Conservation (phyloP, 2,888 invertebrate species). For the Chrysomela aeneicollis region DNA sequence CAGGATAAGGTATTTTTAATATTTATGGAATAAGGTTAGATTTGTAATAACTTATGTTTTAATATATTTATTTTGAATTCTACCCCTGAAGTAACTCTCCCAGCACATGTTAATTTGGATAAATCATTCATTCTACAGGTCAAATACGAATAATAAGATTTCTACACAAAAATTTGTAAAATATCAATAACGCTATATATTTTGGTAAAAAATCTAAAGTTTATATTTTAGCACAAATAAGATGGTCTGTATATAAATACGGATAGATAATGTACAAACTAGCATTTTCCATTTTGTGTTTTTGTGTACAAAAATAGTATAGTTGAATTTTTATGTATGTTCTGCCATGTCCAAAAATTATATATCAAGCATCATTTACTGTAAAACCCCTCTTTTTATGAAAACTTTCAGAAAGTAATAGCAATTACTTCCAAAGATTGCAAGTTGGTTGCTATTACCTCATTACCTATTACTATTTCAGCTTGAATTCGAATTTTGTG, state of each 20-base stretch:
- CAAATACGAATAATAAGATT: conserved; percentile 56
- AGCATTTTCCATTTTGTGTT: conserved; percentile 47
- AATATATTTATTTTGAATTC: conserved; percentile 25
- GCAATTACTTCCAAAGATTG: conserved; percentile 34
- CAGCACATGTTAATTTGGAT: conserved; percentile 48
- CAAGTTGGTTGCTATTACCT: conserved; percentile 49
- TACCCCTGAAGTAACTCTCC: conserved; percentile 45
- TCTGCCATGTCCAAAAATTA: conserved; percentile 35
- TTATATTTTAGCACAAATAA: conserved; percentile 58
- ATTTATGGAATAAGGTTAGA: conserved; percentile 34
- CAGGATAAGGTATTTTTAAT: conserved; percentile 24
- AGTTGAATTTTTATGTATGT: conserved; percentile 32
- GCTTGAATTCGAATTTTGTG: conserved; percentile 45
- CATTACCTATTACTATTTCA: conserved; percentile 37
- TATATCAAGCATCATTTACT: conserved; percentile 46
- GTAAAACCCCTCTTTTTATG: conserved; percentile 48
- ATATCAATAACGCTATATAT: conserved; percentile 56
- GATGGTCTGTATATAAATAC: conserved; percentile 49
- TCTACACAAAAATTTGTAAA: conserved; percentile 54
- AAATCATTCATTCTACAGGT: conserved; percentile 48
- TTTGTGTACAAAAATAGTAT: conserved; percentile 33
- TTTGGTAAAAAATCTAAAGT: conserved; percentile 57
- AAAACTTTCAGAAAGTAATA: conserved; percentile 39
- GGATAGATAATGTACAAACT: conserved; percentile 55
- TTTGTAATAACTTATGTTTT: conserved; percentile 35